Base-by-base conservation (phyloP, 1,140 invertebrate species). In the Anastrepha ludens region DNA sequence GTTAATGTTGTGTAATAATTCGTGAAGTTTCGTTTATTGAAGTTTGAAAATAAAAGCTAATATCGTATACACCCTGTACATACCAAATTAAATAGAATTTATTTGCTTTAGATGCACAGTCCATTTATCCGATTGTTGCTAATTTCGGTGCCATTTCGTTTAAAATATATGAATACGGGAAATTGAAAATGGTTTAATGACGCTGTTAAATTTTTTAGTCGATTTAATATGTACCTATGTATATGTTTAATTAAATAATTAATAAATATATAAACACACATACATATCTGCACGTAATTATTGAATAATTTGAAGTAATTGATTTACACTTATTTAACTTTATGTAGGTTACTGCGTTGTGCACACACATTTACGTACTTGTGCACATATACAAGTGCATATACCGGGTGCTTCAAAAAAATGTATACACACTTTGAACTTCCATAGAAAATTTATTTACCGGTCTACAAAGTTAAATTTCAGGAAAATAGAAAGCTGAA, bases 91-190 rank as follows among this genome's bases (percentile, higher is more conserved):
- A 74, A 74, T 74, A 74, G 44, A 74, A 44, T n/a, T 74, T 74
- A 74, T 74, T 74, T 74, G 41, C 41, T 5, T 74, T 74, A 15
- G 67, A 17, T 41, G 39, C 67, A 41, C 67, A 44, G 67, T 74
- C 17, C 67, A 74, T 47, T 74, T 81, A 81, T 81, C 44, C 47
- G 20, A 81, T 81, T 81, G 41, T 81, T 41, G n/a, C 74, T 81
- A 55, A 81, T 81, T 78, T 81, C 47, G 50, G 47, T 81, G 47
- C 47, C 74, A 81, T 55, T 81, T 81, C 74, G 20, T 29, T 81
- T 29, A 20, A 81, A 50, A 29, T 29, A 29, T 29, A 29, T 29
- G 29, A 29, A 29, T 29, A 7, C 41, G 7, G 2, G 7, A 13
- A 17, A 74, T 74, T 39, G 13, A 74, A 47, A 74, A 55, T 81